Conservation (phyloP, 2,888 invertebrate species). For the Ectropis crepuscularia region DNA sequence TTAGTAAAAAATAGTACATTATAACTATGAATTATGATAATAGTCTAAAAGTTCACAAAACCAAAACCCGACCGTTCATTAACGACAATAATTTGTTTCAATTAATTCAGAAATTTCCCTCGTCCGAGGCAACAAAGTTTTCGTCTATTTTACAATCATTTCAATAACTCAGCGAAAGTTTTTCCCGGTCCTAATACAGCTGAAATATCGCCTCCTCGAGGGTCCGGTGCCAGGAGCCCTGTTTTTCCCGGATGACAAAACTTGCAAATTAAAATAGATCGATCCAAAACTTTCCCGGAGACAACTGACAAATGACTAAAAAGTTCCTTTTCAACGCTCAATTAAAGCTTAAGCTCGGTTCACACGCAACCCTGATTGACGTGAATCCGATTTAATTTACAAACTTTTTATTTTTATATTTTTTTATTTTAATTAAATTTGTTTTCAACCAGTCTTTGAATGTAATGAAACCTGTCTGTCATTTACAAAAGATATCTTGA, state of each 20-base stretch:
- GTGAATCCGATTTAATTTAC: neutral
- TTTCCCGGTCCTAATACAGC: constrained; percentile 21
- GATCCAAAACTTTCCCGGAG: constrained; percentile 34
- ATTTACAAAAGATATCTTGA: too few relatives aligned
- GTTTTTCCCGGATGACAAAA: constrained; percentile 29
- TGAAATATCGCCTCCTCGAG: constrained; percentile 26
- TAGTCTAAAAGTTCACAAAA: neutral
- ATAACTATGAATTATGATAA: too few relatives aligned
- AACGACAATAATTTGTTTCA: constrained; percentile 12
- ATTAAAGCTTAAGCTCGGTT: constrained; percentile 48
- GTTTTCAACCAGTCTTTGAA: neutral
- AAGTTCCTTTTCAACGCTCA: constrained; percentile 54
- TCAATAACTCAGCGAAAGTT: constrained; percentile 30
- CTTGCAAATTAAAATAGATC: constrained; percentile 43
- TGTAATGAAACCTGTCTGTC: too few relatives aligned
- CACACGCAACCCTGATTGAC: constrained; percentile 13
- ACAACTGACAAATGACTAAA: constrained; percentile 49
- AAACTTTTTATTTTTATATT: neutral
- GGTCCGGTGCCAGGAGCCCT: constrained; percentile 24
- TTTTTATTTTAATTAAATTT: neutral
- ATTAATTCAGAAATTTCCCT: constrained; percentile 8
- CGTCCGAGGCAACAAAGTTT: constrained; percentile 15
- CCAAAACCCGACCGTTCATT: neutral
- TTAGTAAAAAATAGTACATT: too few relatives aligned
- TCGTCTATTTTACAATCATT: constrained; percentile 26